Evolutionary conservation across 2,113 vertebrate species (phyloP).

Genomic region (Campylorhamphus procurvoides): DNA sequence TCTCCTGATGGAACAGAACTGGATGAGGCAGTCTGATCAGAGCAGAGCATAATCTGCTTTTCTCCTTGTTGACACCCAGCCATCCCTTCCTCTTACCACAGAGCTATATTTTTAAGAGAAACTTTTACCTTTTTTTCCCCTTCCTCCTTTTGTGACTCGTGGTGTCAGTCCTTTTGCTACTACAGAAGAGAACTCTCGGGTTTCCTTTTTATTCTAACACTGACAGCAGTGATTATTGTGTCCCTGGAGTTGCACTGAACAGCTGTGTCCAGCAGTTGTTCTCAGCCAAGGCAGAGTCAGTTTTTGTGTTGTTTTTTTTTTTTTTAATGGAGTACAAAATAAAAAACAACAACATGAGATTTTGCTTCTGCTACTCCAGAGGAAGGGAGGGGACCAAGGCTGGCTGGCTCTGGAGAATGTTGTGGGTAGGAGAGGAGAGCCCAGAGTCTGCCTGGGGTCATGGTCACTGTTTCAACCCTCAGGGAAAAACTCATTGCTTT

Average conservation of each 20-base stretch:
- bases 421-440: neutral
- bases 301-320: conserved; percentile 11
- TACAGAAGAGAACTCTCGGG: neutral
- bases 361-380: neutral
- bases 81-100: neutral
- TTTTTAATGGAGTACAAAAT: conserved; percentile 50
- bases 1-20: neutral
- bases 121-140: neutral
- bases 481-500: neutral
- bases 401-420: neutral
- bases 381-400: neutral
- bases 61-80: conserved; percentile 32
- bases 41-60: neutral
- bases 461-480: rapidly evolving
- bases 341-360: neutral
- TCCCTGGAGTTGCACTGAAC: conserved; percentile 45
- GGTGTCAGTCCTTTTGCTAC: conserved; percentile 55
- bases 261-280: conserved; percentile 15
- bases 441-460: neutral
- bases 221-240: neutral
- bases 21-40: neutral
- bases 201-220: conserved; percentile 30
- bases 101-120: conserved; percentile 56
- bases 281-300: neutral
- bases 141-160: neutral